Base-by-base conservation (phyloP, 2,113 vertebrate species). In the Xenopus tropicalis region DNA sequence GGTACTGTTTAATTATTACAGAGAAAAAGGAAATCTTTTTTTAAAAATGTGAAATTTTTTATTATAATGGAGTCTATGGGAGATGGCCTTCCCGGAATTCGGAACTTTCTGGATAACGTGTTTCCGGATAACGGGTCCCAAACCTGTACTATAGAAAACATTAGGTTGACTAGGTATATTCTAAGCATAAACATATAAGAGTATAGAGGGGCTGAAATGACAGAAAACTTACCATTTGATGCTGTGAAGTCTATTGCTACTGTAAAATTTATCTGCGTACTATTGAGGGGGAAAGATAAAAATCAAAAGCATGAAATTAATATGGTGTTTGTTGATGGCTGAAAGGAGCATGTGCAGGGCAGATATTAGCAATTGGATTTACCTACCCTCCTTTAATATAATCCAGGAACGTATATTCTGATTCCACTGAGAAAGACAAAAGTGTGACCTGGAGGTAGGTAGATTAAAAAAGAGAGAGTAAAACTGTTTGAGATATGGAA, bases 161-260 rank as follows among this genome's bases (percentile, higher is more conserved):
- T 37, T 3, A 3, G 2, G 29, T 37, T 37, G 6, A 37, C 10
- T 37, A 37, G 2, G 29, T 37, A 37, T 37, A 37, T 37, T 37
- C 5, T 37, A 37, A 37, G 29, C 29, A 37, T 5, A 54, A 54
- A 20, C 46, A 48, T 13, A 17, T 16, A 48, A 14, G 11, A 48
- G 11, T 48, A 17, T 48, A 48, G 11, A 11, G 16, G 11, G 12
- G 46, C 46, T n/a, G 16, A n/a, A 5, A n/a, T 16, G 19, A 54
- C n/a, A n/a, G 52, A 17, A 48, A 77, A 91, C 94, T 94, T 89
- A 97, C 96, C 96, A 63, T 98, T 98, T 82, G 96, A 98, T 1
- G 96, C 96, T 0, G 96, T 98, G 87, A 98, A 98, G 86, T 98
- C 96, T 0, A 98, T 98, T 85, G 95, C 96, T 83, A 98, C 96